Evolutionary conservation across 2,888 invertebrate genomes (phyloP).

Genomic region (Diploptera punctata): DNA sequence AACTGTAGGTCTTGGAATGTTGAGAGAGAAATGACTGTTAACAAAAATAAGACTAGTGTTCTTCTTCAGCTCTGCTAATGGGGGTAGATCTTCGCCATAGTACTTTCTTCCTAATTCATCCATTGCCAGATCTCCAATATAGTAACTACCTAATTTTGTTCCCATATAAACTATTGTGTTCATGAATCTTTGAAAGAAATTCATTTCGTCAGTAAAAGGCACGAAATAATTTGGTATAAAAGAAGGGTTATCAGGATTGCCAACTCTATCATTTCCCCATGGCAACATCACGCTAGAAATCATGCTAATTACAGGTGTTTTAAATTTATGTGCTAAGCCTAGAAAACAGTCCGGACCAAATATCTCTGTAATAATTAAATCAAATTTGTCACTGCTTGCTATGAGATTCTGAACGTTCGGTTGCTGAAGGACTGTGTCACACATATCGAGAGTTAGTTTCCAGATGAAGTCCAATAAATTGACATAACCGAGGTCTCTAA

Average conservation of each 20-base stretch:
- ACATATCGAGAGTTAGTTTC: conserved; percentile 6
- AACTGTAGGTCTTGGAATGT: conserved; percentile 55
- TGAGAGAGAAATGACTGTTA: conserved; percentile 58
- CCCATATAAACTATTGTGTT: neutral
- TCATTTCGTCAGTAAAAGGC: conserved; percentile 40
- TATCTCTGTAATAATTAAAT: conserved; percentile 47
- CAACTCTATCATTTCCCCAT: conserved; percentile 44
- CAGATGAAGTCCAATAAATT: conserved; percentile 25
- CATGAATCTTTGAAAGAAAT: conserved; percentile 34
- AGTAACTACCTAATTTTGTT: neutral
- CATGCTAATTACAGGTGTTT: conserved; percentile 43
- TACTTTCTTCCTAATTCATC: conserved; percentile 48
- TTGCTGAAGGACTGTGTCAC: conserved; percentile 26
- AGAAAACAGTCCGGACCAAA: conserved; percentile 45
- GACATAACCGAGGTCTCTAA: neutral
- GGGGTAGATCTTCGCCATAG: conserved; percentile 49
- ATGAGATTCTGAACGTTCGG: conserved; percentile 29
- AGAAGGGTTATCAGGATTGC: conserved; percentile 45
- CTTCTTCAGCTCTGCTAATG: conserved; percentile 53
- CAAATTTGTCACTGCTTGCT: conserved; percentile 35
- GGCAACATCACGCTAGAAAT: conserved; percentile 44
- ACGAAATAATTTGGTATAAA: conserved; percentile 43
- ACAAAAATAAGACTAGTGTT: conserved; percentile 58
- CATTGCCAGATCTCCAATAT: neutral
- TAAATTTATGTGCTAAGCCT: conserved; percentile 43